Conservation (phyloP, 2,888 invertebrate species). For the Erebia aethiops region DNA sequence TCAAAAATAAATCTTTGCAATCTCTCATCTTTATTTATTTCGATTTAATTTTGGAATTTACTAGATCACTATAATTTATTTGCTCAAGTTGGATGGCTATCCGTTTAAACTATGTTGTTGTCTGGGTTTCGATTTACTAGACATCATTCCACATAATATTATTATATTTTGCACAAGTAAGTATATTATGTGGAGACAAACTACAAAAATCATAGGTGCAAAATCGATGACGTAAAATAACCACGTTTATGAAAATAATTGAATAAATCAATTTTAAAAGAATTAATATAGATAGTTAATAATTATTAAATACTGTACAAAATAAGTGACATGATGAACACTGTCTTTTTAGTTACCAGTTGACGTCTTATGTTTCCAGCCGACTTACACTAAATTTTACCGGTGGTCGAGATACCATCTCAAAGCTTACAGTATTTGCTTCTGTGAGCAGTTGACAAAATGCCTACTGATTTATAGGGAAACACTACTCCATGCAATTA, state of each 20-base stretch:
- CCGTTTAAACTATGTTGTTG: neutral
- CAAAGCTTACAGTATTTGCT: slow-evolving; percentile 50
- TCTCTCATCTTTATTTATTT: slow-evolving; percentile 30
- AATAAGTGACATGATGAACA: slow-evolving; percentile 32
- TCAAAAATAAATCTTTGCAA: slow-evolving; percentile 27
- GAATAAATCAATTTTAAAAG: neutral
- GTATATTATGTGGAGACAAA: too few relatives aligned
- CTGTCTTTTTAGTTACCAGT: slow-evolving; percentile 38
- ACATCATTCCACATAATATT: neutral
- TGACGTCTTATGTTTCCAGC: slow-evolving; percentile 57
- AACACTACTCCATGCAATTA: neutral
- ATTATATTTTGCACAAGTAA: too few relatives aligned
- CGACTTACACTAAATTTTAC: slow-evolving; percentile 71
- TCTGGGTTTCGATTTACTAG: neutral
- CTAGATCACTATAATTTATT: slow-evolving; percentile 5
- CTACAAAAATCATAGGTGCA: too few relatives aligned
- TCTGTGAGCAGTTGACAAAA: slow-evolving; percentile 54
- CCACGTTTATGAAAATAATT: too few relatives aligned
- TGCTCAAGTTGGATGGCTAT: neutral
- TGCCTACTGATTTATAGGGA: slow-evolving; percentile 50
- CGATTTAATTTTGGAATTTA: slow-evolving; percentile 23
- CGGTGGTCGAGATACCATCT: slow-evolving; percentile 66
- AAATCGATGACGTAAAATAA: too few relatives aligned
- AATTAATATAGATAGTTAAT: too few relatives aligned
- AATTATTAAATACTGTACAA: neutral